A percentile compares a stretch with the other conserved stretches of the same genome.
Conservation (phyloP, 2,888 invertebrate genomes). For the Carcina quercana region DNA sequence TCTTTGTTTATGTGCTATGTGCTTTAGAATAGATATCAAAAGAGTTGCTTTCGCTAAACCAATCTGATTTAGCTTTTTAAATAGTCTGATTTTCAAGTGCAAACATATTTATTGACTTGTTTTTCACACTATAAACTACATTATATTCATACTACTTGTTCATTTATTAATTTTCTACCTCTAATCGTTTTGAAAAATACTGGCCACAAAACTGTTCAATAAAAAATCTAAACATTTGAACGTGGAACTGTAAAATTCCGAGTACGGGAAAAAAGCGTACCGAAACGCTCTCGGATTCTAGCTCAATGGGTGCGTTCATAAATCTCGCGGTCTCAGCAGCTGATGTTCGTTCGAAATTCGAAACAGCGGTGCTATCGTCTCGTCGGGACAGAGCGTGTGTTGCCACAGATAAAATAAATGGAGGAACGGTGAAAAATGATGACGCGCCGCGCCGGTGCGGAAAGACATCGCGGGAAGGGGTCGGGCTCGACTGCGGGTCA, state of each 20-base stretch:
- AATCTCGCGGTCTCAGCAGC: constrained; percentile 68
- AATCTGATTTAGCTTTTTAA: too few relatives aligned
- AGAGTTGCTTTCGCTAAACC: too few relatives aligned
- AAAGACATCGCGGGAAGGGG: constrained; percentile 56
- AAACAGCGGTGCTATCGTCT: constrained; percentile 52
- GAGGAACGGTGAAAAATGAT: constrained; percentile 70
- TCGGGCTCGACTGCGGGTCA: constrained; percentile 49
- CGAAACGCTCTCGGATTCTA: constrained; percentile 56
- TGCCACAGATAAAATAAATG: constrained; percentile 72
- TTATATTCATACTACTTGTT: too few relatives aligned
- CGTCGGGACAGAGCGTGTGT: constrained; percentile 57
- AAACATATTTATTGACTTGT: too few relatives aligned
- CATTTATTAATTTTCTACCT: too few relatives aligned
- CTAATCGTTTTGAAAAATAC: too few relatives aligned
- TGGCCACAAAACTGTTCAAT: too few relatives aligned
- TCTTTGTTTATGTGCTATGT: too few relatives aligned
- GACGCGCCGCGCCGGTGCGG: constrained; percentile 57
- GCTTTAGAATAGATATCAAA: too few relatives aligned
- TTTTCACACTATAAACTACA: too few relatives aligned
- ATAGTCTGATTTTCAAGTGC: too few relatives aligned
- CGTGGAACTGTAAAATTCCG: constrained; percentile 21
- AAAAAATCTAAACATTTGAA: neutral
- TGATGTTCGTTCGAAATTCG: constrained; percentile 61
- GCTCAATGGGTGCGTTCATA: constrained; percentile 60
- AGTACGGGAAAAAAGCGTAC: constrained; percentile 33